These are phyloP conservation scores for Phymastichus coffea DNA, from an alignment of 1,140 invertebrate species.

Conservation along the genomic window DNA sequence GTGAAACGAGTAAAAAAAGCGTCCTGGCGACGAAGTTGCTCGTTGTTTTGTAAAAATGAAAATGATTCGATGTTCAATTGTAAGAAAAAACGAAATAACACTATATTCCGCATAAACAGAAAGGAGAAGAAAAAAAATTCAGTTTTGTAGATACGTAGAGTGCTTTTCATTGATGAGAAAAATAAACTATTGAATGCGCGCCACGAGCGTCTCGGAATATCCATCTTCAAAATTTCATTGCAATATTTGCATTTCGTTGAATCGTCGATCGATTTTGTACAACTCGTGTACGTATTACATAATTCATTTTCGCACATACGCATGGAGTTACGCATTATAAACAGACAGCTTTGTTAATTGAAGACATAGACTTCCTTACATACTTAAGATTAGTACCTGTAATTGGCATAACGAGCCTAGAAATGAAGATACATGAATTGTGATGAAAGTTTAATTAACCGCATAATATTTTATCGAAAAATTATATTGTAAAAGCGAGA, in stretches of 20 bases:
- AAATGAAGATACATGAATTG: conserved; percentile 25
- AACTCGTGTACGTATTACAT: conserved; percentile 22
- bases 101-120: conserved; percentile 28
- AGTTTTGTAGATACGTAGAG: conserved; percentile 31
- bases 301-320: conserved; percentile 10
- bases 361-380: conserved; percentile 20
- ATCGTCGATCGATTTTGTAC: conserved; percentile 25
- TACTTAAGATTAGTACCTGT: conserved; percentile 36
- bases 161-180: conserved; percentile 34
- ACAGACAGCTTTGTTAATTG: conserved; percentile 10
- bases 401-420: conserved; percentile 33
- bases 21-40: conserved; percentile 26
- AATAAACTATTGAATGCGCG: conserved; percentile 43
- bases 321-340: conserved; percentile 4
- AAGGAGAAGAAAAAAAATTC: conserved; percentile 6
- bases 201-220: too few relatives aligned
- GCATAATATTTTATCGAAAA: conserved; percentile 32
- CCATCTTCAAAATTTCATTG: too few relatives aligned
- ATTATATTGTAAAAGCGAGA: conserved; percentile 19
- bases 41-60: conserved; percentile 15
- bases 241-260: not conserved
- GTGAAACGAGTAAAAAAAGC: conserved; percentile 3
- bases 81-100: conserved; percentile 12
- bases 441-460: conserved; percentile 32
- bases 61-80: conserved; percentile 15